Evolutionary conservation across 1,140 invertebrate species (phyloP), one percentile per base, ranked within the genome.

Genomic region (Zaprionus lachaisei): DNA sequence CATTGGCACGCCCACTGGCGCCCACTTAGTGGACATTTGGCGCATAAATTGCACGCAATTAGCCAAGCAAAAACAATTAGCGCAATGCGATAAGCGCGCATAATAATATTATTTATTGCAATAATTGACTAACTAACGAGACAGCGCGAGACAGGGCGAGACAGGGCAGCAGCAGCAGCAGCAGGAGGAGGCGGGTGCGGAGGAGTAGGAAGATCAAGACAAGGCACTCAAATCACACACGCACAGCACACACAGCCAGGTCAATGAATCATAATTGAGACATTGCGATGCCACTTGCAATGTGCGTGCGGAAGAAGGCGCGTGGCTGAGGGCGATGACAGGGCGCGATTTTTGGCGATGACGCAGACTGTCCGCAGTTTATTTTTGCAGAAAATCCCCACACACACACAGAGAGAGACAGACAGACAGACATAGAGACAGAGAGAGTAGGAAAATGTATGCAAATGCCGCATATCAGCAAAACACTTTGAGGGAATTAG

Each of bases 401-500:
- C 15, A 38, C 22, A 44, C 14, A 22, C 20, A 20, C 12, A 26
- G 41, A 57, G 20, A 41, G 20, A 17, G 55, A 60, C 41, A 71
- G 56, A 64, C 57, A 41, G 15, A 56, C 31, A 56, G 28, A 73
- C 28, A 47, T 9, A 14, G 4, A 20, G 6, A 37, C 12, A 34
- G 41, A 11, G 61, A 11, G 24, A 28, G 24, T 0, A 38, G 31
- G n/a, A 37, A 58, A 67, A 47, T 74, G 24, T 57, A 72, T 75
- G 78, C 66, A 67, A 76, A 84, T 89, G 60, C 38, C 56, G 71
- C 72, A 72, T 81, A 90, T 79, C 85, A 81, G 76, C 57, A 54
- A 68, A 85, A 74, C 85, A 89, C 85, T 89, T 90, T 81, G 57
- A 77, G 56, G 72, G 70, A 60, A 89, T 89, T 89, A 90, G 84